Evolutionary conservation across 2,888 invertebrate genomes (phyloP), one percentile per base, ranked within the genome.

Genomic region (Ophraella communa): DNA sequence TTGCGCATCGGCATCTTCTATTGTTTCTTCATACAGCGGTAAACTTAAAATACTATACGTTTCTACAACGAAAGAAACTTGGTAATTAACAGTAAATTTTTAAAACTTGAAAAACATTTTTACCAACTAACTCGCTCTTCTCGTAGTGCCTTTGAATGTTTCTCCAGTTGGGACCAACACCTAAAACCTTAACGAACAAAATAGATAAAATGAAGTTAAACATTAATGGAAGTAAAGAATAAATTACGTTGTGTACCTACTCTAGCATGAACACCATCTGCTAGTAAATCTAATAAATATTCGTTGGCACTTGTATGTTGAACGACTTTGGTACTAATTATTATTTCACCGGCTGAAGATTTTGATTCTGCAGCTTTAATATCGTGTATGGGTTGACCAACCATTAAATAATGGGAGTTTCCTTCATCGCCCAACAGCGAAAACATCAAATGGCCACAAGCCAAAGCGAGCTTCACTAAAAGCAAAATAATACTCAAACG

Each of bases 301-400:
- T 89, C 88, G 14, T 83, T 85, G 10, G 86, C 84, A 71, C 87
- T 87, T 2, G 87, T 84, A 78, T 87, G 87, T 68, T 83, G 84
- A 86, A 88, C 88, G 8, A 87, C 87, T 54, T 85, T 86, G 8
- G 85, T 83, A 0, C 88, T 81, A 0, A 88, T 85, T 0, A 89
- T 76, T 18, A 89, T 87, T 65, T 89, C 89, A 0, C 89, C 89
- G 0, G 88, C 86, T 1, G 81, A 83, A 68, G 83, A 83, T 68
- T 81, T 76, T 64, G 83, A 80, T 68, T 86, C 85, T 0, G 85
- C 86, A 69, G 78, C 76, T 77, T 86, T 87, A 0, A 84, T 83
- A 66, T 89, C 88, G 84, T 86, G 86, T 8, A 89, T 86, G 0
- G 89, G 88, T 70, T 85, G 84, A 0, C 89, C 89, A 4, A 87